A percentile compares a stretch with the other conserved stretches of the same genome.
Conservation (phyloP, 2,113 vertebrate genomes). For the Bubo blakistoni region DNA sequence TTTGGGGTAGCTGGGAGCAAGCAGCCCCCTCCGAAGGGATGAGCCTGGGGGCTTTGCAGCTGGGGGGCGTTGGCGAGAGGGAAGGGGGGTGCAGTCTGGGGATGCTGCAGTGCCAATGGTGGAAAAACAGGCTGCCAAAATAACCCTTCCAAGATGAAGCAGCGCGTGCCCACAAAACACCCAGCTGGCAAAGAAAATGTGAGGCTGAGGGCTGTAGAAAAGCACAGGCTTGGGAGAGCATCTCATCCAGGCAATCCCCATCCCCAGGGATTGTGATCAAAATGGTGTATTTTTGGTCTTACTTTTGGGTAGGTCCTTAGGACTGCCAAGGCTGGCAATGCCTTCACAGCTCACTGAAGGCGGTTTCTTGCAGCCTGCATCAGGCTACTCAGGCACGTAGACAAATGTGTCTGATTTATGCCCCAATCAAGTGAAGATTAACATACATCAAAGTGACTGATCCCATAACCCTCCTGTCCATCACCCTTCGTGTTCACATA, state of each 20-base stretch:
- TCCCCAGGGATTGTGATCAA: not conserved
- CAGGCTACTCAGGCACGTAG: too few relatives aligned
- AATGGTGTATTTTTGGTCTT: not conserved
- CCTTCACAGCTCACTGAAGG: not conserved
- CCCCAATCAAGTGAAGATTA: not conserved
- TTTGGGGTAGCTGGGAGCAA: not conserved
- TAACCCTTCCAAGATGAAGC: not conserved
- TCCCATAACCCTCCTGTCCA: not conserved
- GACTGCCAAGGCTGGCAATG: not conserved
- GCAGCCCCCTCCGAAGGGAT: not conserved
- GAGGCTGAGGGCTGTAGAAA: not conserved
- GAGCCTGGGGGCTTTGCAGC: not conserved
- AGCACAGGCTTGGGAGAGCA: fast-evolving
- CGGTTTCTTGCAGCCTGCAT: not conserved
- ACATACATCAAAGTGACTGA: not conserved
- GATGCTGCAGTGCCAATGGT: not conserved
- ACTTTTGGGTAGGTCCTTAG: not conserved
- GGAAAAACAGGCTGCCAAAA: not conserved
- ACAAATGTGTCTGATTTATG: not conserved
- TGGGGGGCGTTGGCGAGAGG: fast-evolving
- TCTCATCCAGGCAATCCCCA: not conserved
- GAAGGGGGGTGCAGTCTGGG: not conserved
- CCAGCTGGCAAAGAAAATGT: not conserved
- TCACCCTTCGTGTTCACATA: not conserved
- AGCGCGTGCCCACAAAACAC: fast-evolving